Conservation (phyloP, 1,140 invertebrate species). For the Neodiprion fabricii region DNA sequence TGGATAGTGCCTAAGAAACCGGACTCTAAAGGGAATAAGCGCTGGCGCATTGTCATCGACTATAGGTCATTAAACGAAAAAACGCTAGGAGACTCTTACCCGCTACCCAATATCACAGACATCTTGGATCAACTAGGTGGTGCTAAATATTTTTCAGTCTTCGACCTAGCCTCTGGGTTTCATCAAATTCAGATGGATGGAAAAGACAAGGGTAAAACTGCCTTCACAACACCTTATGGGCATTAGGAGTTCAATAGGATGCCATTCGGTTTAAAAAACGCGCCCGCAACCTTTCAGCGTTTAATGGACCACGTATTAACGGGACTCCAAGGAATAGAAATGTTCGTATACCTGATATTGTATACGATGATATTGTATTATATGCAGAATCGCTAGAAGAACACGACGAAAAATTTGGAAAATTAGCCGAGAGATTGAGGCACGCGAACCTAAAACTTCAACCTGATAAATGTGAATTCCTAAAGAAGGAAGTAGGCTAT, state of each 20-base stretch:
- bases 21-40: conserved; percentile 41
- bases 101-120: conserved; percentile 62
- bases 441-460: conserved; percentile 53
- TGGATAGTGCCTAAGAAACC: conserved; percentile 37
- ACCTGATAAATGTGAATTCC: conserved; percentile 57
- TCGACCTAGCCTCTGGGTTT: conserved; percentile 62
- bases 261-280: conserved; percentile 53
- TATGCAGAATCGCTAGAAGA: conserved; percentile 45
- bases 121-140: conserved; percentile 56
- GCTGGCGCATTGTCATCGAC: conserved; percentile 51
- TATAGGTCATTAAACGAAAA: conserved; percentile 52
- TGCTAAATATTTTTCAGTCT: conserved; percentile 55
- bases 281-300: conserved; percentile 55
- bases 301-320: conserved; percentile 51
- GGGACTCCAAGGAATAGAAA: conserved; percentile 34
- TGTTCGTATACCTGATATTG: conserved; percentile 46
- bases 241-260: conserved; percentile 51
- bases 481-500: conserved; percentile 54
- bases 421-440: conserved; percentile 45
- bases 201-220: conserved; percentile 40
- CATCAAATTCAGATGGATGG: conserved; percentile 45
- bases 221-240: conserved; percentile 34
- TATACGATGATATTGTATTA: conserved; percentile 53
- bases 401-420: conserved; percentile 44
- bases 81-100: conserved; percentile 59